Conservation (phyloP, 2,113 vertebrate genomes). For the Salvator merianae region DNA sequence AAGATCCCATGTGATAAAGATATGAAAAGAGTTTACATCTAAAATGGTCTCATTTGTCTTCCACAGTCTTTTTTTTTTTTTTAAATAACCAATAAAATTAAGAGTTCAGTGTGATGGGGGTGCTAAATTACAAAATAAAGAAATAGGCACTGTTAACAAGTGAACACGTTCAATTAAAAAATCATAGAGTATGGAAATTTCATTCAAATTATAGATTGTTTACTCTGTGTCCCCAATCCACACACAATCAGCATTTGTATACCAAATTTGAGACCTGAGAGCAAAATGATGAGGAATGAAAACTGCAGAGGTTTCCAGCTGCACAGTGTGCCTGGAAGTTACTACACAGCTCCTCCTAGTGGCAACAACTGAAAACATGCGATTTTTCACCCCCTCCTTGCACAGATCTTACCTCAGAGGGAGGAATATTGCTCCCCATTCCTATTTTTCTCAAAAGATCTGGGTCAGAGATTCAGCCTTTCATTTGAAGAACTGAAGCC, state of each 20-base stretch:
- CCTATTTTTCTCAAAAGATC: background rate
- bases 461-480: background rate
- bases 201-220: background rate
- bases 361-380: background rate
- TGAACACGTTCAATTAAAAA: background rate
- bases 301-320: conserved; percentile 18
- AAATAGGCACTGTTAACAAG: background rate
- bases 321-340: background rate
- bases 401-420: background rate
- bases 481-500: background rate
- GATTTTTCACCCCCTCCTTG: too few relatives aligned
- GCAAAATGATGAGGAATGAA: background rate
- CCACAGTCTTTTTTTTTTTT: too few relatives aligned
- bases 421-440: background rate
- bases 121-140: background rate
- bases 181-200: background rate
- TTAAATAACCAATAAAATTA: background rate
- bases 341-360: conserved; percentile 25
- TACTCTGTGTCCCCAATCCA: background rate
- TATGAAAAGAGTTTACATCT: too few relatives aligned
- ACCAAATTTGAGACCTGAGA: background rate
- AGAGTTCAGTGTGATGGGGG: background rate
- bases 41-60: too few relatives aligned
- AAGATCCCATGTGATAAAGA: too few relatives aligned
- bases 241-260: background rate